Evolutionary conservation across 2,888 invertebrate genomes (phyloP).

Genomic region (Temnothorax rugatulus): DNA sequence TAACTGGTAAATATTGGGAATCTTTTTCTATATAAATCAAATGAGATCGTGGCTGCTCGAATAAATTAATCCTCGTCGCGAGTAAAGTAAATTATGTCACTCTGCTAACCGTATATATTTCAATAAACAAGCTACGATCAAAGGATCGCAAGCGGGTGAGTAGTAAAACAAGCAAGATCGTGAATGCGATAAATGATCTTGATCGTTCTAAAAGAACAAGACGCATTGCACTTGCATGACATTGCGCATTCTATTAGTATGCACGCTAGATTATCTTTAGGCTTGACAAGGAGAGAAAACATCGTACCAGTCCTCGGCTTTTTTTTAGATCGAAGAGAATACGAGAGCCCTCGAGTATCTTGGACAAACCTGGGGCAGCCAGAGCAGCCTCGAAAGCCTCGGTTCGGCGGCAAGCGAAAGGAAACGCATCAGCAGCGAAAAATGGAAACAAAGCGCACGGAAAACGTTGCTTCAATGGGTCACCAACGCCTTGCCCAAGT

Average conservation of each 20-base stretch:
- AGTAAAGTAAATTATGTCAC: conserved; percentile 57
- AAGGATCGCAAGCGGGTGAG: conserved; percentile 86
- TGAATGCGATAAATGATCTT: conserved; percentile 51
- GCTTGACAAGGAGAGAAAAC: not conserved
- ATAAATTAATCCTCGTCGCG: conserved; percentile 62
- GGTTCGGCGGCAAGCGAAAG: conserved; percentile 88
- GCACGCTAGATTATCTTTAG: conserved; percentile 74
- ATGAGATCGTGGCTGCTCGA: not conserved
- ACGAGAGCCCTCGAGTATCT: conserved; percentile 95
- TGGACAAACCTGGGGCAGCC: conserved; percentile 93
- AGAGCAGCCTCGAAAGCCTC: conserved; percentile 94
- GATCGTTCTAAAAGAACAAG: conserved; percentile 31
- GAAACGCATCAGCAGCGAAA: conserved; percentile 88
- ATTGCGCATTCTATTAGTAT: conserved; percentile 66
- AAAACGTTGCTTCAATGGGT: conserved; percentile 98
- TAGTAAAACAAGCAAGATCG: conserved; percentile 69
- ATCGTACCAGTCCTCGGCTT: not conserved
- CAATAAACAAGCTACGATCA: conserved; percentile 86
- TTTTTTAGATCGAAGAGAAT: conserved; percentile 96
- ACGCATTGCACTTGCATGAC: conserved; percentile 70
- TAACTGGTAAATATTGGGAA: not conserved
- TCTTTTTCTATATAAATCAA: not conserved
- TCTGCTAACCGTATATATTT: conserved; percentile 84
- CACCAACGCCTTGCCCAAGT: conserved; percentile 95
- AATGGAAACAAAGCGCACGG: conserved; percentile 96